Percentiles rank a stretch among this genome's conserved stretches.
Conservation (phyloP, 2,888 invertebrate species). For the Cremastinae sp. region DNA sequence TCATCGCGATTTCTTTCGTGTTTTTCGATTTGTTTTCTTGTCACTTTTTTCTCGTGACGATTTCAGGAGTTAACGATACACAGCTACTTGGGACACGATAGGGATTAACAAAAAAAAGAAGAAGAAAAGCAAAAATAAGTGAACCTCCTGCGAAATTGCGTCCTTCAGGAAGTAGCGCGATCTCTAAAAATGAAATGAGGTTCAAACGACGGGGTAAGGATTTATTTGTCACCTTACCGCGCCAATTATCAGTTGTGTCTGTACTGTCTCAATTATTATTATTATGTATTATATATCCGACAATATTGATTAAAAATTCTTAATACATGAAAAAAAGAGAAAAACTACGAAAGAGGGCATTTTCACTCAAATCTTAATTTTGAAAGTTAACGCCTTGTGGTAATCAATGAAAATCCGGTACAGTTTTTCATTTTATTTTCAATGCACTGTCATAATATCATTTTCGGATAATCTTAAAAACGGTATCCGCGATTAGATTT, state of each 20-base stretch:
- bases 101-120: conserved; percentile 46
- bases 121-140: conserved; percentile 37
- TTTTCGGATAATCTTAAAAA: no score
- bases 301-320: conserved; percentile 80
- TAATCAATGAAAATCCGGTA: neutral
- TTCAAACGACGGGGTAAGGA: conserved; percentile 62
- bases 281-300: conserved; percentile 79
- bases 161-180: conserved; percentile 20
- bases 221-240: conserved; percentile 75
- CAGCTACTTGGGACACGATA: conserved; percentile 41
- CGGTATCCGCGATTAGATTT: no score
- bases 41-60: neutral
- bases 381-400: neutral
- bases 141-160: conserved; percentile 57
- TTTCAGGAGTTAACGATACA: conserved; percentile 18
- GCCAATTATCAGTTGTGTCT: conserved; percentile 79
- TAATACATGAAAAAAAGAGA: conserved; percentile 73
- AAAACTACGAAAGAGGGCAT: neutral
- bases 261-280: conserved; percentile 78
- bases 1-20: conserved; percentile 71
- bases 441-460: no score
- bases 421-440: no score
- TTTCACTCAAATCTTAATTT: neutral
- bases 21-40: conserved; percentile 39
- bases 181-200: conserved; percentile 35